Base-by-base conservation (phyloP, 1,140 invertebrate species). In the Anoplophora glabripennis region DNA sequence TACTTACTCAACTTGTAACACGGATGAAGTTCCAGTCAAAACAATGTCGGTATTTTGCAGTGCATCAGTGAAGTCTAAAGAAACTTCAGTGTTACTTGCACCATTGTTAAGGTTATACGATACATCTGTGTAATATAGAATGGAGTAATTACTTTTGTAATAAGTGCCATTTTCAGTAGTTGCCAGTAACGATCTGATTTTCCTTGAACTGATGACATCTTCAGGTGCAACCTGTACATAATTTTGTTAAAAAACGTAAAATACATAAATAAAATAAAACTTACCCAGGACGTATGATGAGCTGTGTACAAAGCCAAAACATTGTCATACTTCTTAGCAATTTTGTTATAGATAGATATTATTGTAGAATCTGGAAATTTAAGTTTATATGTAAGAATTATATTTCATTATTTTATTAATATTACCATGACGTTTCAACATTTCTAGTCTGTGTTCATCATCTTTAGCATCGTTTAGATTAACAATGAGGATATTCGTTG, bases 381-480 rank as follows among this genome's bases (percentile, higher is more conserved):
- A 35, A 40, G 10, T 40, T 34, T 53, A 47, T 17, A 34, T 18
- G 34, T 51, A 41, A 53, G 38, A 51, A 37, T 35, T 3, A n/a
- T 11, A 14, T 3, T n/a, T 40, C 2, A 14, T 61, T 12, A 53
- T 40, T 45, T 52, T 7, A 42, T 37, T 37, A 36, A 52, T 48
- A 64, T 66, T 68, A 80, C 79, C 78, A 70, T 81, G 79, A 53
- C 76, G 65, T 66, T 75, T 72, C 36, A 80, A 65, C 68, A 75
- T 72, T 48, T 72, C 63, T 41, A 53, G 64, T 52, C 73, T 55
- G 34, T 62, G 64, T 48, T 75, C 75, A 53, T 72, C 69, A 46
- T 79, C 71, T 33, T 67, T 61, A 41, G 71, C 72, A 60, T 74
- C 75, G 69, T 79, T 71, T 17, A 81, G 72, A 61, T 72, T 69